Percentiles rank a stretch among this genome's conserved stretches.
These are phyloP conservation scores for Diaperis boleti DNA, from an alignment of 2,888 invertebrate genomes.

Conservation along the genomic window DNA sequence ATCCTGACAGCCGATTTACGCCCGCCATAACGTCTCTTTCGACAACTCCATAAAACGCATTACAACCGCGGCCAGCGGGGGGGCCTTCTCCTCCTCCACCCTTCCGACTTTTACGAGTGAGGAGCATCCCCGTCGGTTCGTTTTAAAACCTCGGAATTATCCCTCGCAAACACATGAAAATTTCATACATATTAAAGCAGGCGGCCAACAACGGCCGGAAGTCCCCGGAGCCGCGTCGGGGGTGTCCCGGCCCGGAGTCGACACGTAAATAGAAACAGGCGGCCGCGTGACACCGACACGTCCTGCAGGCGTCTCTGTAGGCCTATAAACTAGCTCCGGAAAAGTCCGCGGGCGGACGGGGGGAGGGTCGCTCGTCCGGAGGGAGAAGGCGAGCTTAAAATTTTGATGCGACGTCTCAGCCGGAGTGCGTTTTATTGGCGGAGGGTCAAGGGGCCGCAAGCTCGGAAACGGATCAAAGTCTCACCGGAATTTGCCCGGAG, in stretches of 20 bases:
- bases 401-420: constrained; percentile 48
- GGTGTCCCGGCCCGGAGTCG: constrained; percentile 37
- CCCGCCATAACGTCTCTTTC: constrained; percentile 26
- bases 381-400: constrained; percentile 41
- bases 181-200: constrained; percentile 50
- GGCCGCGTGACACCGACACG: constrained; percentile 47
- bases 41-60: constrained; percentile 35
- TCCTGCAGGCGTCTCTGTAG: constrained; percentile 50
- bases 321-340: constrained; percentile 48
- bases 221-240: constrained; percentile 38
- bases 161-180: constrained; percentile 32
- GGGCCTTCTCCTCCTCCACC: too few relatives aligned
- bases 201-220: constrained; percentile 36
- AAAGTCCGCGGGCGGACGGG: constrained; percentile 25
- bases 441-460: constrained; percentile 46
- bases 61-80: constrained; percentile 17
- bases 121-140: constrained; percentile 2
- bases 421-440: constrained; percentile 46
- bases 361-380: constrained; percentile 7
- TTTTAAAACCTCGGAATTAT: constrained; percentile 36
- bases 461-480: constrained; percentile 47
- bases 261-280: constrained; percentile 50
- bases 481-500: constrained; percentile 45
- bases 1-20: constrained; percentile 25
- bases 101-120: constrained; percentile 22